Conservation (phyloP, 2,113 vertebrate genomes). For the Meleagris gallopavo region DNA sequence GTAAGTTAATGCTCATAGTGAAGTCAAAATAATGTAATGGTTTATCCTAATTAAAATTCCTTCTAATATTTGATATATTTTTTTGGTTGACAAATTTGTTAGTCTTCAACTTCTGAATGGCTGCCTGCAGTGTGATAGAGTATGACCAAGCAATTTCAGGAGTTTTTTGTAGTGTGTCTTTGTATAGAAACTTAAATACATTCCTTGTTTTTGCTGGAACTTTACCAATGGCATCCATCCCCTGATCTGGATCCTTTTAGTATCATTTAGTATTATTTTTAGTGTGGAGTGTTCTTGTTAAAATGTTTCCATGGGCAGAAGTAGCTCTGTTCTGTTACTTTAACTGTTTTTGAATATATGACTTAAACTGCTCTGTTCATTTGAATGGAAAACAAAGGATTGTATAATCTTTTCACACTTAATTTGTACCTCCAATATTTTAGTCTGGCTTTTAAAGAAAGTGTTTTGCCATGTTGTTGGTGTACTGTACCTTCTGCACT, state of each 20-base stretch:
- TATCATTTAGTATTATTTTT: background rate
- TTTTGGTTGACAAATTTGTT: background rate
- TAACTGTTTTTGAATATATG: background rate
- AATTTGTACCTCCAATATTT: background rate
- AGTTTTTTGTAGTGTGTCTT: background rate
- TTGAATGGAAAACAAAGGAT: background rate
- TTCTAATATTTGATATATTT: background rate
- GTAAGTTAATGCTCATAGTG: background rate
- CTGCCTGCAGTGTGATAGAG: background rate
- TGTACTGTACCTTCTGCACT: background rate
- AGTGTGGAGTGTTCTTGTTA: background rate
- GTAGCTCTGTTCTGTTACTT: background rate
- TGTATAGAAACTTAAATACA: background rate
- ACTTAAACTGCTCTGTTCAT: background rate
- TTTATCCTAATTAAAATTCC: background rate
- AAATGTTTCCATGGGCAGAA: background rate
- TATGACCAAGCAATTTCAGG: background rate
- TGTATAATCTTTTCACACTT: background rate
- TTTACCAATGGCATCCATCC: background rate
- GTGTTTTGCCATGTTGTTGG: background rate
- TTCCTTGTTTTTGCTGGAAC: background rate
- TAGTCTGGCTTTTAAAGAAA: background rate
- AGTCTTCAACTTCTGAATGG: background rate
- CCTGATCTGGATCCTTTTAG: background rate
- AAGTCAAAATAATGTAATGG: background rate